Base-by-base conservation (phyloP, 1,140 invertebrate species). In the Bombus superbus region DNA sequence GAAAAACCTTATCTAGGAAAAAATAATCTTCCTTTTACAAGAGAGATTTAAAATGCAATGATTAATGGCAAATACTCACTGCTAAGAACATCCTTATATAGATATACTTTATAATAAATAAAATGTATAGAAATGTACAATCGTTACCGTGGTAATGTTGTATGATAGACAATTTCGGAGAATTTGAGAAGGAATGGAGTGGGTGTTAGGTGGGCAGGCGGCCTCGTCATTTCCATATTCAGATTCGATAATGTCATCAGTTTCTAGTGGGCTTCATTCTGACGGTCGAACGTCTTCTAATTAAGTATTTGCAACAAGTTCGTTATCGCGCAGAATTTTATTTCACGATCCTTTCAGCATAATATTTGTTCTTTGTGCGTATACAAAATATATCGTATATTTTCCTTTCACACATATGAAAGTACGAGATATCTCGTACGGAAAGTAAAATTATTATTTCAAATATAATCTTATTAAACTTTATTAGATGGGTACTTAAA, bases 141-240 rank as follows among this genome's bases (percentile, higher is more conserved):
- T 64, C n/a, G 25, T 59, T 28, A 59, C n/a, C 32, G 5, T 62
- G 4, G 28, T 62, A 64, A 13, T 32, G n/a, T 32, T 15, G 62
- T 64, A 40, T 71, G 1, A 40, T 28, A n/a, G 35, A 9, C 11
- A 66, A 83, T 89, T 86, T 89, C 72, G 10, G 59, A 77, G 83
- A 80, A 76, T 28, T 57, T 47, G 28, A 77, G 42, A 11, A 88
- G 42, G n/a, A 80, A 32, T 40, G n/a, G 40, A 79, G 87, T 89
- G 38, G 88, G 80, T 53, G 72, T 86, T 44, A 68, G 4, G 87
- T 89, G 73, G 84, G 87, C 38, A 68, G 40, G 9, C 10, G 28
- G 1, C 69, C 53, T 83, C 44, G 53, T 64, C 59, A 64, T 86
- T 89, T 35, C 76, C 76, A 81, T 86, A 89, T 81, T 83, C 22